Evolutionary conservation across 2,113 vertebrate species (phyloP), one percentile per base, ranked within the genome.

Genomic region (Ameiurus melas): DNA sequence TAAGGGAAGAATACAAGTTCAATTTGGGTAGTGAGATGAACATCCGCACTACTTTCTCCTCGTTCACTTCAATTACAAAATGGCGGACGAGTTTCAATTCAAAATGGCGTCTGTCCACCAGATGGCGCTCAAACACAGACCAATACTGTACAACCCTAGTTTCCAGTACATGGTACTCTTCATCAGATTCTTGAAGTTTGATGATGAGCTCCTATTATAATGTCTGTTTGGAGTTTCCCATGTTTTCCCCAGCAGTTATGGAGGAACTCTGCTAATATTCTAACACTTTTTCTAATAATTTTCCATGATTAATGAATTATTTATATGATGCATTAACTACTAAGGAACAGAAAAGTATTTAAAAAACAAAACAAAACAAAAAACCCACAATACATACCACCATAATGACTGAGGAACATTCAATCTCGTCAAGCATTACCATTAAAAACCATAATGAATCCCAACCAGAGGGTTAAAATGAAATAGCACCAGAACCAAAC

Each of bases 121-220:
- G 87, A 77, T 88, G 85, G 51, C 80, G 85, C 53, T 60, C n/a
- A 80, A 88, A 73, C 51, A 88, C 89, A 86, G 30, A 62, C 25
- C 36, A n/a, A 57, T 47, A 47, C 43, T 7, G 43, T 0, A 36
- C n/a, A 85, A n/a, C n/a, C n/a, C n/a, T n/a, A 30, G 33, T 17
- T 39, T 60, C 10, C 17, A 60, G 80, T 25, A 3, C 80, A 60
- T 60, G 80, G 57, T 60, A 58, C 55, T 82, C 60, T 60, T 33
- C 80, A 82, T 60, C 57, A 82, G 22, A 39, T 82, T 20, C 78
- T 22, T 57, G 53, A 81, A 33, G 25, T 53, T 19, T 51, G 14
- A 78, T 53, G 43, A 43, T 27, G 14, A 51, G 30, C n/a, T 81
- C 33, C 25, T 25, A 39, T 60, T 39, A 14, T 39, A 25, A 19